phyloP scores from a whole-genome alignment of 2,797 vertebrate genomes.

The Pagetopsis macropterus region DNA sequence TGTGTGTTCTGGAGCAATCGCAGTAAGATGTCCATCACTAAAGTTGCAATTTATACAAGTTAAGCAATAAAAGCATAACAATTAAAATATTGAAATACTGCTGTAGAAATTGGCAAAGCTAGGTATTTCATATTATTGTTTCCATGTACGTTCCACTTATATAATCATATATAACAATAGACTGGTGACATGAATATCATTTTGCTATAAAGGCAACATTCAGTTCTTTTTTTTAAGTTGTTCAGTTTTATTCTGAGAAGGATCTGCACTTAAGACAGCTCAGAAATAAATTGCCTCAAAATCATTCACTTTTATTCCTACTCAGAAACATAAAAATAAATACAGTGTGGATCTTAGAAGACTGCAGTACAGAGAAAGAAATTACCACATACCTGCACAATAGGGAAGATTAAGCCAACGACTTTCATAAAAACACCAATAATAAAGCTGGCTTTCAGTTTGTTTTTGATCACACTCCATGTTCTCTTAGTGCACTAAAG shows the following conservation, averaged over 20 bases:
- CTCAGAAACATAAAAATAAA: too few species aligned
- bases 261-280: not conserved
- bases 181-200: not conserved
- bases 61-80: conserved; percentile 26
- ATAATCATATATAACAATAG: not conserved
- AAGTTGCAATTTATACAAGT: conserved; percentile 30
- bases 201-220: not conserved
- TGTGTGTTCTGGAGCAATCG: conserved; percentile 41
- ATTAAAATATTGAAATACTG: conserved; percentile 29
- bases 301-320: too few species aligned
- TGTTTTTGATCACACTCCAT: not conserved
- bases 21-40: conserved; percentile 29
- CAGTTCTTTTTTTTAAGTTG: not conserved
- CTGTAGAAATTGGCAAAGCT: not conserved
- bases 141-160: not conserved
- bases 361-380: too few species aligned
- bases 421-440: too few species aligned
- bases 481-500: not conserved
- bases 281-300: not conserved
- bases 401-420: too few species aligned
- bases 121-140: not conserved
- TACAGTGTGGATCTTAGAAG: too few species aligned
- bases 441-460: not conserved
- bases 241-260: not conserved
- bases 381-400: too few species aligned